Base-by-base conservation (phyloP, 1,140 invertebrate genomes). In the Colletes gigas region DNA sequence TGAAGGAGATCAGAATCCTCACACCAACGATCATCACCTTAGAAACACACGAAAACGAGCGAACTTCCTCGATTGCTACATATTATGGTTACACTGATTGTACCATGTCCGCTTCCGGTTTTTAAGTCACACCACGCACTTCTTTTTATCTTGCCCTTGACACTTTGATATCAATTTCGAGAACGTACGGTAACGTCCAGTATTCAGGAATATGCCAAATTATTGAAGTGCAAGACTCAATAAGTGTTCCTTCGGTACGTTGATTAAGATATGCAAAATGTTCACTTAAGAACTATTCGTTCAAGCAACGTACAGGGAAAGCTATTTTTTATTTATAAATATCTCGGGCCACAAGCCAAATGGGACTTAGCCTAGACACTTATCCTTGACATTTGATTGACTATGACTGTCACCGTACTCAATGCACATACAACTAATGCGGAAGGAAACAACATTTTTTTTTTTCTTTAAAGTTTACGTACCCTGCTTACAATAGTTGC, bases 331-430 rank as follows among this genome's bases (percentile, higher is more conserved):
- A 82, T 91, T 91, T 91, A 91, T 90, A 91, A 88, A 90, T 90
- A 88, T 84, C 67, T 63, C 60, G 77, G 88, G 89, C 82, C 41
- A 10, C 21, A 30, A 66, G 91, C 90, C 91, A 92, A 89, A 84
- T 79, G 77, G 78, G 72, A 62, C 79, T 84, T 79, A 77, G 79
- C 86, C 85, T 88, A 89, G 83, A 89, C 83, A 83, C 84, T 86
- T 89, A 87, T 79, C 89, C 89, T 91, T 92, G 90, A 91, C 89
- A 92, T 91, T 90, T 89, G 78, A 83, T 86, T 67, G 74, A 79
- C 68, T 74, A 44, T 75, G 68, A 88, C 60, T 21, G 14, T 63
- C 39, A 67, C 17, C 44, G 60, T 55, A 21, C 21, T 41, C 7
- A 15, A 67, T 59, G 10, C 12, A 50, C 3, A 59, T 74, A 67